Conservation (phyloP, 2,797 vertebrate species). For the Takifugu ocellatus region DNA sequence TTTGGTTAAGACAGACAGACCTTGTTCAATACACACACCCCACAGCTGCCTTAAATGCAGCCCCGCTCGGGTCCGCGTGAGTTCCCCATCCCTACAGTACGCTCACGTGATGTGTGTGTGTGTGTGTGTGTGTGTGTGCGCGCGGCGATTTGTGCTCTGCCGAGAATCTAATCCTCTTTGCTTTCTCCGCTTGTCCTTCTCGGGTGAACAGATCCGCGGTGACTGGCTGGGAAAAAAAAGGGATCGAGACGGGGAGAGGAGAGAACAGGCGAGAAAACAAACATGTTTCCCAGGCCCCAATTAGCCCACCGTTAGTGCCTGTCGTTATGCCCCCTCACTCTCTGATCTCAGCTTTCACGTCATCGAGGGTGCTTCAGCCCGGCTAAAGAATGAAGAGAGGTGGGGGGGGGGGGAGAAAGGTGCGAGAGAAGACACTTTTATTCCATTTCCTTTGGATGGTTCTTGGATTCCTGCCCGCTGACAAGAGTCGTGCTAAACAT, state of each 20-base stretch:
- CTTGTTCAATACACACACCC: conserved; percentile 59
- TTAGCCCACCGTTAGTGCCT: conserved; percentile 68
- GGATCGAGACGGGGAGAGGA: conserved; percentile 20
- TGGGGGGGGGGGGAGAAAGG: conserved; percentile 4
- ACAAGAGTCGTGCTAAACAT: too few relatives aligned
- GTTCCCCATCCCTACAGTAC: conserved; percentile 14
- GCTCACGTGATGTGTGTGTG: conserved; percentile 24
- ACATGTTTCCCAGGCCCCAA: conserved; percentile 74
- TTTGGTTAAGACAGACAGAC: conserved; percentile 60
- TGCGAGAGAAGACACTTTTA: conserved; percentile 17
- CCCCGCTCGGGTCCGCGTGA: conserved; percentile 16
- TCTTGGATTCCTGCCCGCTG: too few relatives aligned
- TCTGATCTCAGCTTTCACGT: conserved; percentile 28
- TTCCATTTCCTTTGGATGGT: not conserved
- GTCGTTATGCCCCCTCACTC: conserved; percentile 54
- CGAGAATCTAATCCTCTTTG: conserved; percentile 72
- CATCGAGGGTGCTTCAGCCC: conserved; percentile 46
- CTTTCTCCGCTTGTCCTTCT: conserved; percentile 45
- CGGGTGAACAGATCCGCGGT: conserved; percentile 63
- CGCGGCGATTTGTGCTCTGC: conserved; percentile 59
- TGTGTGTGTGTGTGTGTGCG: conserved; percentile 21
- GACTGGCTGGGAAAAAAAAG: conserved; percentile 61
- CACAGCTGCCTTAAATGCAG: conserved; percentile 38
- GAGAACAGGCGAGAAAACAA: conserved; percentile 58
- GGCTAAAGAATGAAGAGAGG: conserved; percentile 22